These are phyloP conservation scores for Torymus aiolomorphi DNA, from an alignment of 2,888 invertebrate genomes.

Conservation along the genomic window DNA sequence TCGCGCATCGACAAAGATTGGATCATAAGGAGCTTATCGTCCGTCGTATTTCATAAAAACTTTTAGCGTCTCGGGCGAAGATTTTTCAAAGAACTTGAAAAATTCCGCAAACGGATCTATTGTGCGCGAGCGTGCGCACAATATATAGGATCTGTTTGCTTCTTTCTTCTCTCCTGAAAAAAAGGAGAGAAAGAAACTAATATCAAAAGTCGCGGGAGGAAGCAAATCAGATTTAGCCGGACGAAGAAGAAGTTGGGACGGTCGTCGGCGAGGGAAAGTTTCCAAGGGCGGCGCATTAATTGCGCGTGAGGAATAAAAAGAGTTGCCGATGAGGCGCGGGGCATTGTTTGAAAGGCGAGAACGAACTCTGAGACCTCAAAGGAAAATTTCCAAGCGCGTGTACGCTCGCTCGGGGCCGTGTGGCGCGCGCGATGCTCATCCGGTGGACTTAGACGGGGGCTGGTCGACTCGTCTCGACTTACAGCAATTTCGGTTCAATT, in stretches of 20 bases:
- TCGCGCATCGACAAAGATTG: background rate
- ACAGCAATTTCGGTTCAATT: conserved; percentile 39
- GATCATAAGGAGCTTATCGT: conserved; percentile 26
- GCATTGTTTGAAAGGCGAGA: background rate
- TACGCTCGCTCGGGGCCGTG: no score
- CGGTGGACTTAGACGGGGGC: background rate
- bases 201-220: background rate
- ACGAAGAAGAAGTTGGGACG: no score
- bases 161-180: background rate
- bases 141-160: no score
- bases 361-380: background rate
- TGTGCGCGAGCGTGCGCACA: no score
- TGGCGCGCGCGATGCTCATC: conserved; percentile 7
- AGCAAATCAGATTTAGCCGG: background rate
- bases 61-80: conserved; percentile 1
- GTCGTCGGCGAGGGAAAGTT: background rate
- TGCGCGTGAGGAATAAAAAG: conserved; percentile 6
- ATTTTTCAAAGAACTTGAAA: no score
- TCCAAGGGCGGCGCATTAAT: background rate
- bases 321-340: background rate
- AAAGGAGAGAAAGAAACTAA: conserved; percentile 4
- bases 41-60: conserved; percentile 20
- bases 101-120: no score
- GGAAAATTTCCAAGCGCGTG: conserved; percentile 17
- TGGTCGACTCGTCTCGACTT: conserved; percentile 20